A percentile compares a stretch with the other conserved stretches of the same genome.
These are phyloP conservation scores for Notarius quadriscutis DNA, from an alignment of 2,113 vertebrate genomes.

Conservation along the genomic window DNA sequence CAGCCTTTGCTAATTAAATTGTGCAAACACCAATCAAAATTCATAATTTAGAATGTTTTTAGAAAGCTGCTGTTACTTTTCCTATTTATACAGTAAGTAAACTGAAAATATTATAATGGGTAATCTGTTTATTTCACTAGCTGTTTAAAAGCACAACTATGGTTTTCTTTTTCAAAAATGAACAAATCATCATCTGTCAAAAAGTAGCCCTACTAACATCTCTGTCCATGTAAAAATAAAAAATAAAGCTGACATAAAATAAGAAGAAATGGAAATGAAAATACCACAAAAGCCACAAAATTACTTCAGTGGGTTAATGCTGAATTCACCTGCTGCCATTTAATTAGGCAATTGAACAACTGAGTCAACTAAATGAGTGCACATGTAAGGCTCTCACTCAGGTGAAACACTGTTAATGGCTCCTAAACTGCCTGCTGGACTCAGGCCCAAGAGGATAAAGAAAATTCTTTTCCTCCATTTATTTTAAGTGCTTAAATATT, in stretches of 20 bases:
- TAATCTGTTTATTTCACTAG: not conserved
- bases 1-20: not conserved
- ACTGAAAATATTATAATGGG: not conserved
- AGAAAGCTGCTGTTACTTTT: not conserved
- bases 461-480: slow-evolving; percentile 46
- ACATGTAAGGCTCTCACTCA: slow-evolving; percentile 46
- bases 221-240: not conserved
- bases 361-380: slow-evolving; percentile 48
- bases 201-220: not conserved
- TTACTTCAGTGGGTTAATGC: slow-evolving; percentile 25
- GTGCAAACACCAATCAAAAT: not conserved
- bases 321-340: slow-evolving; percentile 43
- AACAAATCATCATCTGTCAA: not conserved
- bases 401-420: slow-evolving; percentile 57
- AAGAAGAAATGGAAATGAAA: not conserved
- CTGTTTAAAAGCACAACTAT: not conserved
- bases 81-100: not conserved
- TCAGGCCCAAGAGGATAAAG: slow-evolving; percentile 41
- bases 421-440: slow-evolving; percentile 46
- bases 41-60: not conserved
- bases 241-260: not conserved
- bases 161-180: not conserved
- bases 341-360: slow-evolving; percentile 54
- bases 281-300: not conserved
- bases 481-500: slow-evolving; percentile 55